Base-by-base conservation (phyloP, 1,140 invertebrate species). In the Chironomus striatipennis region DNA sequence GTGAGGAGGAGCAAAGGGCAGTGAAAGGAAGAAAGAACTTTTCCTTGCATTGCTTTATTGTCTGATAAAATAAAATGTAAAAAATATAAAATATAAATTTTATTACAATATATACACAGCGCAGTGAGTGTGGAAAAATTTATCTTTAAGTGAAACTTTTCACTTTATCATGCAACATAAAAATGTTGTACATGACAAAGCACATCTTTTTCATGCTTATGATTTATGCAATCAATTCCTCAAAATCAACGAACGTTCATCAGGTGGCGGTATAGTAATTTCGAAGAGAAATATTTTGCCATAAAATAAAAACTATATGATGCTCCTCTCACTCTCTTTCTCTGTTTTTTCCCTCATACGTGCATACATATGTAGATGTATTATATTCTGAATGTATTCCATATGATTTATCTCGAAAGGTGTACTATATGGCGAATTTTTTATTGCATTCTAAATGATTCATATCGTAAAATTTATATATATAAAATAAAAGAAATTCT, bases 261-360 rank as follows among this genome's bases (percentile, higher is more conserved):
- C 47, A 57, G 47, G 47, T 57, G 47, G 47, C 47, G 47, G 47
- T 57, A 15, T 57, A 57, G 47, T 57, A 57, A 57, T 57, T 57
- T 57, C 47, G n/a, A n/a, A 57, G 12, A 57, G 12, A 57, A 57
- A 57, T 57, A 57, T 57, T 57, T 57, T 15, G 47, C 47, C 12
- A n/a, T 57, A 57, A 57, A 57, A 57, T 57, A 57, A 57, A 57
- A 57, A 57, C 47, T 57, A 57, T 57, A 57, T n/a, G 47, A 57
- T 57, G 12, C 47, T 15, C 9, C 12, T 5, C 10, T 12, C n/a
- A n/a, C n/a, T n/a, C n/a, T n/a, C n/a, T n/a, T n/a, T n/a, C n/a
- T n/a, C n/a, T n/a, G n/a, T n/a, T n/a, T n/a, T n/a, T n/a, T n/a
- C n/a, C 43, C 47, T 1, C 47, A 57, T n/a, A 57, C 47, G 47